A percentile compares a stretch with the other conserved stretches of the same genome.
Evolutionary conservation across 1,140 invertebrate species (phyloP).

Genomic region (Drosophila takahashii): DNA sequence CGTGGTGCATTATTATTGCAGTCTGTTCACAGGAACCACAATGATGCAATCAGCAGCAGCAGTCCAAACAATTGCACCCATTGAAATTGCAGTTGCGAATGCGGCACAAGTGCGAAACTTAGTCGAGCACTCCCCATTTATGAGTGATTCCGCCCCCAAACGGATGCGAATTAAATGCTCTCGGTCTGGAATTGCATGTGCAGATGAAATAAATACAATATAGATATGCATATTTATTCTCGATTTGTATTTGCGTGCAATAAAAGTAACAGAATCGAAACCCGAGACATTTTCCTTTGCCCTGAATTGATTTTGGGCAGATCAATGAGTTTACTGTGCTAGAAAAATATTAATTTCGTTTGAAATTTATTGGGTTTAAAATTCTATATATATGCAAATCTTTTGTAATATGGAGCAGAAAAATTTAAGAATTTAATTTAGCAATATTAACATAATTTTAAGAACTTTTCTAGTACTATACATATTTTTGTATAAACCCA

Average conservation of each 20-base stretch:
- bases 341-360: background rate
- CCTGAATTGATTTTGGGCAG: background rate
- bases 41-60: conserved; percentile 68
- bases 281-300: conserved; percentile 13
- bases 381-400: background rate
- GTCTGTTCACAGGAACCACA: conserved; percentile 52
- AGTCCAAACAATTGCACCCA: conserved; percentile 57
- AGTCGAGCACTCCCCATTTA: conserved; percentile 51
- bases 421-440: background rate
- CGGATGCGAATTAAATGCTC: background rate
- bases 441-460: background rate
- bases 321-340: conserved; percentile 7
- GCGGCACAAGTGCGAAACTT: conserved; percentile 58
- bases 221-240: conserved; percentile 31
- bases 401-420: background rate
- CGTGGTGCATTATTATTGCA: conserved; percentile 59
- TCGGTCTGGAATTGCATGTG: conserved; percentile 9
- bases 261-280: conserved; percentile 27
- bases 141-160: conserved; percentile 39
- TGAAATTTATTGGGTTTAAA: too few species aligned
- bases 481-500: background rate
- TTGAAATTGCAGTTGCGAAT: conserved; percentile 48
- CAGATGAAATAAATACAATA: conserved; percentile 36
- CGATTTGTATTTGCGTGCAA: conserved; percentile 27
- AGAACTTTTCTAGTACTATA: background rate